These are phyloP conservation scores for Ylistrum balloti DNA, from an alignment of 1,140 invertebrate genomes.

Conservation along the genomic window DNA sequence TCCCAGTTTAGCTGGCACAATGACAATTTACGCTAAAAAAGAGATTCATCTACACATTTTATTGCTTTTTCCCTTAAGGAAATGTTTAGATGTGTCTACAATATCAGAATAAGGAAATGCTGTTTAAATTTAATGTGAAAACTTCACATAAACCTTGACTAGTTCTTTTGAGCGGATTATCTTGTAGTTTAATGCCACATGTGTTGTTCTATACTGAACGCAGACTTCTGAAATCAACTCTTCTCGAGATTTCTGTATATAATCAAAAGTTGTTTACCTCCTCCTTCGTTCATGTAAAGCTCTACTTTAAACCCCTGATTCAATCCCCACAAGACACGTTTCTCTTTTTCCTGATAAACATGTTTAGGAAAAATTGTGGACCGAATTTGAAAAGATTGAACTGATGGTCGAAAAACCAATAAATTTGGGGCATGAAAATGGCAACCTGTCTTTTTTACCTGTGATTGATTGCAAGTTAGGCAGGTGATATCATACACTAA, in stretches of 20 bases:
- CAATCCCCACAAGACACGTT: too few relatives aligned
- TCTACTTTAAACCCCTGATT: too few relatives aligned
- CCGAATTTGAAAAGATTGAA: too few relatives aligned
- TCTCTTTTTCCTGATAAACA: too few relatives aligned
- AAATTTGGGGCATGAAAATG: not conserved
- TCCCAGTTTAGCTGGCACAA: not conserved
- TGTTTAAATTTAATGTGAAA: not conserved
- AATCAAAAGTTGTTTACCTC: too few relatives aligned
- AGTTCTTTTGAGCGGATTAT: slow-evolving; percentile 2
- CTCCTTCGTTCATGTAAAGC: too few relatives aligned
- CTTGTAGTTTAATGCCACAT: slow-evolving; percentile 15
- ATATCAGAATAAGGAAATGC: slow-evolving; percentile 16
- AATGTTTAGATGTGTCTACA: slow-evolving; percentile 10
- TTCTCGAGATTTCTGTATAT: too few relatives aligned
- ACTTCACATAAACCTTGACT: not conserved
- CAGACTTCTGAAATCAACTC: too few relatives aligned
- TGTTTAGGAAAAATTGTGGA: too few relatives aligned
- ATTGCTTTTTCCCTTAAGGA: not conserved
- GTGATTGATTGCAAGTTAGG: not conserved
- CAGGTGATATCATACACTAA: not conserved
- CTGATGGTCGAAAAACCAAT: too few relatives aligned
- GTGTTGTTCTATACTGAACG: not conserved
- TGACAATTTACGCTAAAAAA: not conserved
- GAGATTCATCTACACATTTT: not conserved
- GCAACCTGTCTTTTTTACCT: not conserved